Evolutionary conservation across 2,797 vertebrate species (phyloP).

Genomic region (Distichodus sexfasciatus): DNA sequence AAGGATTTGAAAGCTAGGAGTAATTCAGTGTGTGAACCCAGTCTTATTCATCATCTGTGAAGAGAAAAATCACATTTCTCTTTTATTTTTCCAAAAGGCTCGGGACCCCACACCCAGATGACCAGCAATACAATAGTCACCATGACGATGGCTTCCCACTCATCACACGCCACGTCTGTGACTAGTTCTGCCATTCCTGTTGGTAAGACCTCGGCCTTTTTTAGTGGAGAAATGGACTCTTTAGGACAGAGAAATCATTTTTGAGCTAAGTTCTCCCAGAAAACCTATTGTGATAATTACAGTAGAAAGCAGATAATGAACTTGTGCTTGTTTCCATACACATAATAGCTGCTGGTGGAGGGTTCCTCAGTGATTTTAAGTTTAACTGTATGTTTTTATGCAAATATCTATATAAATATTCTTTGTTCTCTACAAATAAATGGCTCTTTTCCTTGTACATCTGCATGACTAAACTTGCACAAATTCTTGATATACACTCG

Average conservation of each 20-base stretch:
- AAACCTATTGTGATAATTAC: too few species aligned
- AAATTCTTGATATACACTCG: too few species aligned
- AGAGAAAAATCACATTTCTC: not conserved
- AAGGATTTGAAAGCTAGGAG: not conserved
- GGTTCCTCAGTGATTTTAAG: too few species aligned
- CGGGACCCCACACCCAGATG: conserved; percentile 90
- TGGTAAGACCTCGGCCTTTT: conserved; percentile 75
- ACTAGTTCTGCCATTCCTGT: conserved; percentile 97
- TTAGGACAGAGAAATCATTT: not conserved
- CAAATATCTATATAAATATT: too few species aligned
- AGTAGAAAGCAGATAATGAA: too few species aligned
- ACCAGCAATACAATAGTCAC: conserved; percentile 92
- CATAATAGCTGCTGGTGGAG: too few species aligned
- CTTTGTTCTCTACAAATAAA: too few species aligned
- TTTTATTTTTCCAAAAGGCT: conserved; percentile 69
- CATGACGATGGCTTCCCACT: conserved; percentile 96
- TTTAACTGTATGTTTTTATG: too few species aligned
- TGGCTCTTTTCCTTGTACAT: too few species aligned
- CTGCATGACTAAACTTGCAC: too few species aligned
- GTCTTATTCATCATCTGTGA: not conserved
- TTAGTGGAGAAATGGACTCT: not conserved
- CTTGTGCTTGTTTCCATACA: too few species aligned
- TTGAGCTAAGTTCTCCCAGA: too few species aligned
- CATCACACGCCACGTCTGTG: conserved; percentile 93
- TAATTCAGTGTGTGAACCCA: not conserved